Conservation (phyloP, 2,113 vertebrate genomes). For the Seriola aureovittata region DNA sequence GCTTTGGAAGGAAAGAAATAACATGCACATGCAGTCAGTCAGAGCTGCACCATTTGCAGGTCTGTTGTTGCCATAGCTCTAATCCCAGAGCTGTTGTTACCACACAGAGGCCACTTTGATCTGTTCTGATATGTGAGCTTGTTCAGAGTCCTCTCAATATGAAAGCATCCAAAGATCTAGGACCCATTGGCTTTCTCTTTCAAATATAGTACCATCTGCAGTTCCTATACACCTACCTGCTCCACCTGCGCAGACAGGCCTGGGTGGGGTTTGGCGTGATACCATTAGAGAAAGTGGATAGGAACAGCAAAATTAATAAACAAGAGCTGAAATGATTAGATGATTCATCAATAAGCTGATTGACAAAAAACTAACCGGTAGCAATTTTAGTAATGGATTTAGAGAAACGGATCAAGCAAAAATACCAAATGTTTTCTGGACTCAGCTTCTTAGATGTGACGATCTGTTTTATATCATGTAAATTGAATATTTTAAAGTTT, state of each 20-base stretch:
- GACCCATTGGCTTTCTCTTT: background rate
- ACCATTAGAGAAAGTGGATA: background rate
- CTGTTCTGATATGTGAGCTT: background rate
- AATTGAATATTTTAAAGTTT: background rate
- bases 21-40: conserved; percentile 5
- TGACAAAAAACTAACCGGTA: background rate
- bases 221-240: background rate
- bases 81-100: conserved; percentile 45
- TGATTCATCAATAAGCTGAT: background rate
- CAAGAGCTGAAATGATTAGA: background rate
- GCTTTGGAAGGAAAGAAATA: background rate
- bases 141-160: conserved; percentile 17
- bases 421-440: background rate
- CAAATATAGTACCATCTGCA: background rate
- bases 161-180: background rate
- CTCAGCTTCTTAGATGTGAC: background rate
- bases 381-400: background rate
- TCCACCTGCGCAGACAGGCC: background rate
- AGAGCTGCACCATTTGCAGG: conserved; percentile 32
- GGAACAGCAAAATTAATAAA: background rate
- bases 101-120: conserved; percentile 46
- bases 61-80: conserved; percentile 46
- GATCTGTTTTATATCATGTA: background rate
- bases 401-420: background rate
- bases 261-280: background rate